A percentile compares a stretch with the other conserved stretches of the same genome.
These are phyloP conservation scores for Chrysochloris asiatica DNA, from an alignment of 2,113 vertebrate genomes.

Conservation along the genomic window DNA sequence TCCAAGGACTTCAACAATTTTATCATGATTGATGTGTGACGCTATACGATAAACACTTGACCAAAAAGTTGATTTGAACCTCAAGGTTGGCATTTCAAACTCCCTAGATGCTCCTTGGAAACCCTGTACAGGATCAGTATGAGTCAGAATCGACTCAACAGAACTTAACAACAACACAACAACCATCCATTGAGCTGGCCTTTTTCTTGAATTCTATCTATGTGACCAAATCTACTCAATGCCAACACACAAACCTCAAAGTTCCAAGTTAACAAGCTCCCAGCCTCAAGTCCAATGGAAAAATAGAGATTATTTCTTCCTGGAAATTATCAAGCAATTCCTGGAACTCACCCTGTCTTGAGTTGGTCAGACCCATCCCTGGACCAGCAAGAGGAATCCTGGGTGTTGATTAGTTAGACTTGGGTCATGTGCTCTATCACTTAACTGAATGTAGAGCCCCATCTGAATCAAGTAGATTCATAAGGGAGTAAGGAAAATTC, in stretches of 20 bases:
- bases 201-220: not conserved
- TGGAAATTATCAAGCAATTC: not conserved
- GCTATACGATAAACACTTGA: too few species aligned
- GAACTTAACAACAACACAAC: too few species aligned
- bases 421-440: not conserved
- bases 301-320: conserved; percentile 6
- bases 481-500: not conserved
- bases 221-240: not conserved
- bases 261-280: not conserved
- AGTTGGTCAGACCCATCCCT: not conserved
- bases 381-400: not conserved
- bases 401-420: not conserved
- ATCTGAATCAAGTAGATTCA: not conserved
- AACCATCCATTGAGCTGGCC: not conserved
- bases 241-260: not conserved
- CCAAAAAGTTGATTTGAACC: too few species aligned
- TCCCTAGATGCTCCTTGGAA: too few species aligned
- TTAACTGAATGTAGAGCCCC: not conserved
- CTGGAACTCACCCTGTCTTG: not conserved
- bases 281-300: not conserved
- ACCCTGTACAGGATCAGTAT: too few species aligned
- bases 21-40: not conserved
- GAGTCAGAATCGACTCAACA: too few species aligned
- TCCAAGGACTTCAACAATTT: not conserved
- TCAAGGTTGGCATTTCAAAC: too few species aligned